Evolutionary conservation across 2,888 invertebrate genomes (phyloP).

Genomic region (Allophyes oxyacanthae): DNA sequence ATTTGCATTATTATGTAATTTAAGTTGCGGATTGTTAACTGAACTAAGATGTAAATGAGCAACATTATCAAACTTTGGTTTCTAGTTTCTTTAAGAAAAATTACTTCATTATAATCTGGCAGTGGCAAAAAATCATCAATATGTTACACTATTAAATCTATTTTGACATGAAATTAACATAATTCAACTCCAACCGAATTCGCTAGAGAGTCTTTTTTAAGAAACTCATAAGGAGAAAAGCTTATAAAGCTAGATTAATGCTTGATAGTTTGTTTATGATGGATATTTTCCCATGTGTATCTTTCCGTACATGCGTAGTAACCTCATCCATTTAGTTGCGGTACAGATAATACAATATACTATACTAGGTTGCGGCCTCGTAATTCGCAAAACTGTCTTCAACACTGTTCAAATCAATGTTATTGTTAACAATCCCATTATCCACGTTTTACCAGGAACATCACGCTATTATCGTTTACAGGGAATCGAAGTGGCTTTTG

Average conservation of each 20-base stretch:
- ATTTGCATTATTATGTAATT: conserved; percentile 26
- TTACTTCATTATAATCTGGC: no score
- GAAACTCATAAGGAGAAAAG: conserved; percentile 15
- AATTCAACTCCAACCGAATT: conserved; percentile 7
- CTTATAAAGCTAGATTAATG: conserved; percentile 1
- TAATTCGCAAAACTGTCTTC: conserved; percentile 26
- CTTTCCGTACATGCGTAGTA: conserved; percentile 10
- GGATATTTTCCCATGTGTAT: conserved; percentile 1
- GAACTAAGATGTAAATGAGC: conserved; percentile 2
- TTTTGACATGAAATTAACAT: conserved; percentile 17
- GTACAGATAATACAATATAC: no score
- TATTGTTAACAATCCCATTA: conserved; percentile 77
- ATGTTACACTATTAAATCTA: no score
- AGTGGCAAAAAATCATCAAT: no score
- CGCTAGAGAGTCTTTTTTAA: conserved; percentile 19
- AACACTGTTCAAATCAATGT: conserved; percentile 55
- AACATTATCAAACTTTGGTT: no score
- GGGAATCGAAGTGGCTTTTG: conserved; percentile 75
- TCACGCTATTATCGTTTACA: conserved; percentile 71
- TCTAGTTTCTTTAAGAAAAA: no score
- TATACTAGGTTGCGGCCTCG: conserved; percentile 21
- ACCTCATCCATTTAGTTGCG: conserved; percentile 18
- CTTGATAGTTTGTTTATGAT: conserved; percentile 1
- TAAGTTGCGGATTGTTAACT: conserved; percentile 3
- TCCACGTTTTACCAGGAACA: conserved; percentile 74